Base-by-base conservation (phyloP, 2,113 vertebrate genomes). In the Peromyscus leucopus region DNA sequence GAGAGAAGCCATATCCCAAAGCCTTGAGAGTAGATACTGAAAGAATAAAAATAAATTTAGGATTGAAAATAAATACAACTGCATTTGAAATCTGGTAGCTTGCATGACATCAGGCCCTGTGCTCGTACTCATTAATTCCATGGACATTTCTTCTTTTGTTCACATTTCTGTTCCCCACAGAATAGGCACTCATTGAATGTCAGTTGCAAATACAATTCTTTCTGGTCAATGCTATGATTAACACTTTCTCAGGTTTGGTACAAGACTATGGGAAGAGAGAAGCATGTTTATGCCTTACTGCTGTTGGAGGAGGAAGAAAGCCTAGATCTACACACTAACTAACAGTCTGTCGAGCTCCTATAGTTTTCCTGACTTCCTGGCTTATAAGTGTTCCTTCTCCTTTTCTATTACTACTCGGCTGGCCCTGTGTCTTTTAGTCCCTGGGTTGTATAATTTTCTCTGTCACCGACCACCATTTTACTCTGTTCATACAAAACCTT, bases 401-500 rank as follows among this genome's bases (percentile, higher is more conserved):
- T 75, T 80, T 10, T 22, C 36, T 74, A 1, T 71, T 24, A 22
- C 36, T 59, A 48, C 48, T 86, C 15, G 2, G 2, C 26, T 46
- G 26, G 28, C 17, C 13, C 13, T 7, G 7, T 28, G 13, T 6
- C n/a, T 93, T 79, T 59, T 33, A 3, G 16, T 59, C 87, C 42
- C 61, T 55, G 11, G 19, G 24, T 19, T 89, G 1, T 16, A 65
- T 55, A 5, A 74, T 65, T 57, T 90, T 79, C 42, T 94, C 57
- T 19, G 24, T 78, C 69, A 2, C 21, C 57, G 59, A 9, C 21
- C 26, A 51, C 61, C 19, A 57, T 88, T 76, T 83, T 51, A 80
- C 48, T 87, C 12, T 82, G 7, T 69, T 95, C 65, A 93, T 71
- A 26, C 7, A 89, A 51, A 79, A 69, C 16, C 65, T 89, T 24